phyloP scores from a whole-genome alignment of 1,140 invertebrate species.

The Maniola jurtina region DNA sequence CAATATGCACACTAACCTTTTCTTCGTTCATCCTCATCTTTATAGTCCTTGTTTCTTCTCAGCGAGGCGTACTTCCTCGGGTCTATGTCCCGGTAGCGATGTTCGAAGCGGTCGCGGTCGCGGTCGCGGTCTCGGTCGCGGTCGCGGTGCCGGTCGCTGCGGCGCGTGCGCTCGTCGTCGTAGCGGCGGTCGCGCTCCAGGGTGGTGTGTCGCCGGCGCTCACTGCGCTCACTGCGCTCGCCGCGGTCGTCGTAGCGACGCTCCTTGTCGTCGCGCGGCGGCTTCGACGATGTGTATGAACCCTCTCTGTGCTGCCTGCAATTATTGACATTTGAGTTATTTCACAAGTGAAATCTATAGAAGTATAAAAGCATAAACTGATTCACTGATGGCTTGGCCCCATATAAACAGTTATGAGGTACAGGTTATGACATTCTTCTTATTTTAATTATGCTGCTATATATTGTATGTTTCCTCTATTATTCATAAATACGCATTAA shows the following conservation, averaged over 20 bases:
- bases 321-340: background rate
- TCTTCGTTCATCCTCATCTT: conserved; percentile 53
- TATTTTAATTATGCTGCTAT: too few relatives aligned
- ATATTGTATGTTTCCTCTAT: too few relatives aligned
- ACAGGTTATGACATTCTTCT: too few relatives aligned
- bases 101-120: conserved; percentile 60
- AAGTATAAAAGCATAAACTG: too few relatives aligned
- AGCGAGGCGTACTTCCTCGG: conserved; percentile 51
- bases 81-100: conserved; percentile 62
- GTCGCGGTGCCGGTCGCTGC: conserved; percentile 50
- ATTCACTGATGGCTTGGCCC: too few relatives aligned
- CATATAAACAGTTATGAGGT: too few relatives aligned
- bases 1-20: conserved; percentile 44
- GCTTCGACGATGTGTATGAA: conserved; percentile 66
- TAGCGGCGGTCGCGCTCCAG: conserved; percentile 61
- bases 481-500: too few relatives aligned
- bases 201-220: conserved; percentile 47
- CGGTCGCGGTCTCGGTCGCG: conserved; percentile 41
- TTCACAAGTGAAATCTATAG: too few relatives aligned
- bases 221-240: conserved; percentile 38
- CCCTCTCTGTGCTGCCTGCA: conserved; percentile 67
- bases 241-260: conserved; percentile 57
- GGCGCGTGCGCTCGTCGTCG: conserved; percentile 58
- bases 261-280: conserved; percentile 74
- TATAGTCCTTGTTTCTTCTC: conserved; percentile 36